These are phyloP conservation scores for Eilema griseolum DNA, from an alignment of 2,888 invertebrate genomes.

Conservation along the genomic window DNA sequence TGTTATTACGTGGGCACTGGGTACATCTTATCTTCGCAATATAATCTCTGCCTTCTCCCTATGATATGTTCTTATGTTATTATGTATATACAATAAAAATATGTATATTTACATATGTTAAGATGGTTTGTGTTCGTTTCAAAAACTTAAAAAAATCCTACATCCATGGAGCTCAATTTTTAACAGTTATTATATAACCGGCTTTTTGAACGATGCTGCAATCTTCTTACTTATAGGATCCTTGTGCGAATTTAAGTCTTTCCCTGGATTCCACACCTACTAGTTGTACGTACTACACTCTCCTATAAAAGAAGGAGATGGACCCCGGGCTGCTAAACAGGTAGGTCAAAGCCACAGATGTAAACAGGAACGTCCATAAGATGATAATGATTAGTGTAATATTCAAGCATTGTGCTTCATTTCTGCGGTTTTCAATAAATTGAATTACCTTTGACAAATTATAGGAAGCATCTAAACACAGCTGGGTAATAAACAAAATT, in stretches of 20 bases:
- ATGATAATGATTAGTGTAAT: conserved; percentile 7
- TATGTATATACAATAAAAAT: neutral
- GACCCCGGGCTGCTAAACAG: no score
- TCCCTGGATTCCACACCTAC: no score
- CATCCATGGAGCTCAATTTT: no score
- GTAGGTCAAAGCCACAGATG: neutral
- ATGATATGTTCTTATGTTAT: neutral
- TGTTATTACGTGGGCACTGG: conserved; percentile 11
- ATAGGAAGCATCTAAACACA: conserved; percentile 26
- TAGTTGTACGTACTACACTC: no score
- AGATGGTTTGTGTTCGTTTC: no score
- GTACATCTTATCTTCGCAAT: conserved; percentile 13
- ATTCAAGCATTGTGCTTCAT: conserved; percentile 13
- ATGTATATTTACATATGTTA: no score
- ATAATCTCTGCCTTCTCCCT: conserved; percentile 1
- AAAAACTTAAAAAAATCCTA: no score
- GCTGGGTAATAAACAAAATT: conserved; percentile 35
- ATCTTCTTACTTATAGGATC: no score
- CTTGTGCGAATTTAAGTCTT: no score
- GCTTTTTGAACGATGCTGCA: no score
- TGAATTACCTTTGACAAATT: conserved; percentile 42
- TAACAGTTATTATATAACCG: no score
- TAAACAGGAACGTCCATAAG: neutral
- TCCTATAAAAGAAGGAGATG: no score
- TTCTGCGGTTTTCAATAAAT: conserved; percentile 21